Conservation (phyloP, 2,113 vertebrate species). For the Trogon surrucura region DNA sequence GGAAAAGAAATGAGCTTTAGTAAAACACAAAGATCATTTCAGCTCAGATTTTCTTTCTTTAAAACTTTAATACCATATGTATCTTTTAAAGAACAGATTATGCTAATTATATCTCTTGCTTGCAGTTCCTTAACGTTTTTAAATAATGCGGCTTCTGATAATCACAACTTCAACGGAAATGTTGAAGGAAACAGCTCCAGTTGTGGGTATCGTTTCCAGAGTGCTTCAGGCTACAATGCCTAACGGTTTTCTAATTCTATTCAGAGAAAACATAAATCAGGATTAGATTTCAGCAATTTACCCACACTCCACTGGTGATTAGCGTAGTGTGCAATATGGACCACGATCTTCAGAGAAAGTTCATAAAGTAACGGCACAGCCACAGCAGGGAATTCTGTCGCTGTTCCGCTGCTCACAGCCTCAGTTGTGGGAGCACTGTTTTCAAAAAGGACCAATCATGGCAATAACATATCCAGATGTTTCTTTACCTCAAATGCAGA, state of each 20-base stretch:
- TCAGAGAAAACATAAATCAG: not conserved
- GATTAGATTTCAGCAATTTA: not conserved
- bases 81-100: constrained; percentile 32
- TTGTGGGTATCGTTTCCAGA: not conserved
- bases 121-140: not conserved
- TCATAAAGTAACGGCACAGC: not conserved
- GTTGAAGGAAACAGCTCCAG: not conserved
- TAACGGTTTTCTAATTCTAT: not conserved
- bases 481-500: not conserved
- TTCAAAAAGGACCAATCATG: not conserved
- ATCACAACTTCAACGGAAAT: not conserved
- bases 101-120: not conserved
- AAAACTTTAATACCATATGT: not conserved
- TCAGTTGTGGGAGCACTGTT: not conserved
- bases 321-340: not conserved
- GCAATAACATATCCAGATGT: not conserved
- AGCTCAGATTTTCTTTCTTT: constrained; percentile 12
- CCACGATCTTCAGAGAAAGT: not conserved
- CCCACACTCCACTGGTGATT: not conserved
- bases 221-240: not conserved
- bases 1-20: not conserved
- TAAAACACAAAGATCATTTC: constrained; percentile 35
- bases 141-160: constrained; percentile 17
- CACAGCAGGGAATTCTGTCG: not conserved
- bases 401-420: not conserved